Conservation (phyloP, 1,140 invertebrate genomes). For the Leptinotarsa undecemlineata region DNA sequence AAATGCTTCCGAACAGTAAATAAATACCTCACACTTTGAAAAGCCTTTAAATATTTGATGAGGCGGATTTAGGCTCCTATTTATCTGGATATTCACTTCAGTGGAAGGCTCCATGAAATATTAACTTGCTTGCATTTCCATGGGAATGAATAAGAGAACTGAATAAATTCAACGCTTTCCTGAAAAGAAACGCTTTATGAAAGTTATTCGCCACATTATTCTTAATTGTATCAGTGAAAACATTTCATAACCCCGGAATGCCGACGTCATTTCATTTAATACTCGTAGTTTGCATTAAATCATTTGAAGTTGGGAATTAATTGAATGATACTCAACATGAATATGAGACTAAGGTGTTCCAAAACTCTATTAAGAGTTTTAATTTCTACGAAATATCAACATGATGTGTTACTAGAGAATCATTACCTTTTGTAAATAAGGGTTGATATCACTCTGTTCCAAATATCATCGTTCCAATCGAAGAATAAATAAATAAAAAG, state of each 20-base stretch:
- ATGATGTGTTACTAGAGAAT: no score
- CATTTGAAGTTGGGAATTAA: neutral
- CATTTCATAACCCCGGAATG: neutral
- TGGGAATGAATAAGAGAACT: conserved; percentile 1
- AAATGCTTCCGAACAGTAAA: neutral
- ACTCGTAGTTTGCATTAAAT: neutral
- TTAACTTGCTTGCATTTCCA: conserved; percentile 18
- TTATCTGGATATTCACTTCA: conserved; percentile 28
- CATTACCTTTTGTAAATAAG: no score
- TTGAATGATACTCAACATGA: neutral
- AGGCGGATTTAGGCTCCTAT: conserved; percentile 29
- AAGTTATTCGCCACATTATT: conserved; percentile 13
- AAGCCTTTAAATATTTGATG: conserved; percentile 34
- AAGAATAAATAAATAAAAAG: no score
- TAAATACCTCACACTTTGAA: conserved; percentile 30
- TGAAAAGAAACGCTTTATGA: conserved; percentile 8
- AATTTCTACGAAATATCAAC: no score
- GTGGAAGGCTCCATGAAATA: conserved; percentile 30
- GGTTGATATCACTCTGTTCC: no score
- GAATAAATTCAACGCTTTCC: conserved; percentile 13
- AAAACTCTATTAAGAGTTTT: neutral
- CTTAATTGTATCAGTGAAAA: conserved; percentile 17
- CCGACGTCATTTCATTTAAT: neutral
- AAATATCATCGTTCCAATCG: no score
- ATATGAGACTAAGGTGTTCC: neutral